These are phyloP conservation scores for Chiloscyllium plagiosum DNA, from an alignment of 2,113 vertebrate species.

Conservation along the genomic window DNA sequence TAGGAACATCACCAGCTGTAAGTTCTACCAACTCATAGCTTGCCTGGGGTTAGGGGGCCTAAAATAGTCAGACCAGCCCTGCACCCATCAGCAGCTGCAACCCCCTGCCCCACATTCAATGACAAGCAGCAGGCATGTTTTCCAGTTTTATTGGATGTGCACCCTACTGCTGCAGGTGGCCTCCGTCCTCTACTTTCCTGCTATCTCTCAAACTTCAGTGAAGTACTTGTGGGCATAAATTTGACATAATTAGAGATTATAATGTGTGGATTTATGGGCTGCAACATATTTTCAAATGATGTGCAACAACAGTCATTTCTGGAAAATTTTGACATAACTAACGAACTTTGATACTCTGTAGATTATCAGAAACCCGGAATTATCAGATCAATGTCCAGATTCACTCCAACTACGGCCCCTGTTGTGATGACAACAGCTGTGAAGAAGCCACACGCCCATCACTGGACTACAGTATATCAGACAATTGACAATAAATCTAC, in stretches of 20 bases:
- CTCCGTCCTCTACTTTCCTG: not conserved
- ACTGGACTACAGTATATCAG: conserved; percentile 33
- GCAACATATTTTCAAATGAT: not conserved
- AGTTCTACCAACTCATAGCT: no score
- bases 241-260: not conserved
- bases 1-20: no score
- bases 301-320: not conserved
- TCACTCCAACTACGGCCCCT: not conserved
- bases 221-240: not conserved
- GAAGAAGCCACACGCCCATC: not conserved
- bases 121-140: not conserved
- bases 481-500: conserved; percentile 41
- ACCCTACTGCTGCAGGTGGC: not conserved
- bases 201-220: not conserved
- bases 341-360: not conserved
- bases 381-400: conserved; percentile 50
- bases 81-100: not conserved
- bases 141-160: not conserved
- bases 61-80: no score
- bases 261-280: not conserved
- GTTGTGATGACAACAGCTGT: not conserved
- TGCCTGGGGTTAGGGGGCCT: no score
- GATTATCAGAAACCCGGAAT: conserved; percentile 42
- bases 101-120: not conserved
- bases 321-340: not conserved